Conservation (phyloP, 2,888 invertebrate genomes). For the Teleogryllus oceanicus region DNA sequence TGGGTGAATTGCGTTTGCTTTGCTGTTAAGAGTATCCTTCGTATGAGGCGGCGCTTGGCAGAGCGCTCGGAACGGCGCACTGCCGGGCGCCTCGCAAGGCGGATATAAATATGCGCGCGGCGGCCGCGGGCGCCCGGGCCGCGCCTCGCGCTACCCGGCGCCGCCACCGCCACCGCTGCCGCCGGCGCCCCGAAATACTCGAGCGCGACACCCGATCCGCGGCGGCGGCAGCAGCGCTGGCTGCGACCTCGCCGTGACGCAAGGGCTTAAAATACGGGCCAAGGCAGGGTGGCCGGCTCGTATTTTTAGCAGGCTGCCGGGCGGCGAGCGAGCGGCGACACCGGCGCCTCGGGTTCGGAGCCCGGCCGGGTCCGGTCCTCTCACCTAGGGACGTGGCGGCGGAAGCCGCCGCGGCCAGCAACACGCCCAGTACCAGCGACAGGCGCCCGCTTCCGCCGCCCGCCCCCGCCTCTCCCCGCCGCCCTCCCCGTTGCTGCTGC, state of each 20-base stretch:
- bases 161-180: not conserved
- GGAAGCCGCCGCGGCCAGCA: conserved; percentile 6
- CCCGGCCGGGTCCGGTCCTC: not conserved
- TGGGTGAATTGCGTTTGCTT: too few species aligned
- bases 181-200: not conserved
- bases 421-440: not conserved
- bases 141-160: conserved; percentile 21
- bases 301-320: not conserved
- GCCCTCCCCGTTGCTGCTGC: not conserved
- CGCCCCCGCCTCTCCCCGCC: not conserved
- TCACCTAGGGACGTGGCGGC: conserved; percentile 9
- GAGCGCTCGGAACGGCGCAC: too few species aligned
- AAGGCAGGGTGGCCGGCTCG: not conserved
- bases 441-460: not conserved
- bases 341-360: too few species aligned
- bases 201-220: not conserved
- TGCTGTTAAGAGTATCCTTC: too few species aligned
- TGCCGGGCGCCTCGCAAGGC: not conserved
- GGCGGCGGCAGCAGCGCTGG: not conserved
- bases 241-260: not conserved
- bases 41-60: too few species aligned
- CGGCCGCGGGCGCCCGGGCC: not conserved
- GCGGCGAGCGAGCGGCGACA: too few species aligned
- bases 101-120: not conserved
- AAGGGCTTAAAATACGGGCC: not conserved